A percentile compares a stretch with the other conserved stretches of the same genome.
These are phyloP conservation scores for Pseudoips prasinana DNA, from an alignment of 2,888 invertebrate species.

Conservation along the genomic window DNA sequence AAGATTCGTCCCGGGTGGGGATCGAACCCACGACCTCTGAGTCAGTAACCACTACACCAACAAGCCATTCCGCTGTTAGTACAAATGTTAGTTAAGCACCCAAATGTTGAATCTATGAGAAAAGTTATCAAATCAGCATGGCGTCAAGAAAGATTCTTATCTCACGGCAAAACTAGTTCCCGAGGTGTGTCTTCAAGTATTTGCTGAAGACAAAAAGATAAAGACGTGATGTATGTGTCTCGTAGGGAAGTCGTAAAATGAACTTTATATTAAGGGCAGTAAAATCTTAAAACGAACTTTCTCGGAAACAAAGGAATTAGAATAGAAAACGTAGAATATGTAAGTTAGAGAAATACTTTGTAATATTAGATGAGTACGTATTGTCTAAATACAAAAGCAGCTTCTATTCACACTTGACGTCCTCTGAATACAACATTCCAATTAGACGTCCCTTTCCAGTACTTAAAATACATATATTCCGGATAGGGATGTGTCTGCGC, in stretches of 20 bases:
- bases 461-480: constrained; percentile 28
- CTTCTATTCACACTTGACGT: constrained; percentile 14
- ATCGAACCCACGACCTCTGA: no score
- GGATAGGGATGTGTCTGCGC: constrained; percentile 11
- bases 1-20: no score
- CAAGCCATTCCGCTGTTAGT: no score
- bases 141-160: no score
- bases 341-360: constrained; percentile 15
- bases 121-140: no score
- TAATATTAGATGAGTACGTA: constrained; percentile 16
- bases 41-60: no score
- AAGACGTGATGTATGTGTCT: not conserved
- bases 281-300: constrained; percentile 4
- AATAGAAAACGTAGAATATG: not conserved
- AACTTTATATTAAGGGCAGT: not conserved
- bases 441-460: constrained; percentile 5
- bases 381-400: constrained; percentile 10
- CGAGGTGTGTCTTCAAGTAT: not conserved
- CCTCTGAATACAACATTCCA: constrained; percentile 19
- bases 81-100: no score
- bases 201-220: not conserved
- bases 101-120: no score
- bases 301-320: constrained; percentile 16
- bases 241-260: constrained; percentile 1
- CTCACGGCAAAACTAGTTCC: no score